Percentiles rank a stretch among this genome's conserved stretches.
These are phyloP conservation scores for Cylloceria caligata DNA, from an alignment of 2,888 invertebrate genomes.

Conservation along the genomic window DNA sequence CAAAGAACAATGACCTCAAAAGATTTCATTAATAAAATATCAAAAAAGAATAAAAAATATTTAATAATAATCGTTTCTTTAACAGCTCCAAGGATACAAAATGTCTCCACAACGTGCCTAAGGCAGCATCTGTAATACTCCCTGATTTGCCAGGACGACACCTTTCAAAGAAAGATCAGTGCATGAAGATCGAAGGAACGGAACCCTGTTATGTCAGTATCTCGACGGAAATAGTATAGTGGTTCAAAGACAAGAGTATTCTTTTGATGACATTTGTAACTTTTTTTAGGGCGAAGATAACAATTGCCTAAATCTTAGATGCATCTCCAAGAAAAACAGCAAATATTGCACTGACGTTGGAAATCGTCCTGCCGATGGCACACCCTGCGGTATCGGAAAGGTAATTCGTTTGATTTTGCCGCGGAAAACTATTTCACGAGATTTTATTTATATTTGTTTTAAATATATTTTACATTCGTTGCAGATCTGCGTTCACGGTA, in stretches of 20 bases:
- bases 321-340: constrained; percentile 16
- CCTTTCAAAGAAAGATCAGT: no score
- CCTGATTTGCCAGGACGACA: constrained; percentile 54
- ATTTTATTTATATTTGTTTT: background rate
- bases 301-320: constrained; percentile 52
- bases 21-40: background rate
- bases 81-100: constrained; percentile 5
- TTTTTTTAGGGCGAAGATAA: constrained; percentile 18
- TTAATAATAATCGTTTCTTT: background rate
- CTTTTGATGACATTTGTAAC: background rate
- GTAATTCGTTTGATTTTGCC: constrained; percentile 35
- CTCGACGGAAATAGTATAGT: background rate
- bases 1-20: background rate
- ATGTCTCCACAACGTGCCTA: constrained; percentile 45
- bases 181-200: constrained; percentile 47
- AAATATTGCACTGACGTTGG: constrained; percentile 25
- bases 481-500: constrained; percentile 56
- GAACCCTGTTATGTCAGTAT: constrained; percentile 31
- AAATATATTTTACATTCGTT: background rate
- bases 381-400: constrained; percentile 51
- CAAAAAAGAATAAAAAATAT: background rate
- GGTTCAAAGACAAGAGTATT: background rate
- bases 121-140: background rate
- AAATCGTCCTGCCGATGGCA: constrained; percentile 54
- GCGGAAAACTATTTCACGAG: background rate